phyloP scores from a whole-genome alignment of 1,140 invertebrate species.

The Palaemon carinicauda region DNA sequence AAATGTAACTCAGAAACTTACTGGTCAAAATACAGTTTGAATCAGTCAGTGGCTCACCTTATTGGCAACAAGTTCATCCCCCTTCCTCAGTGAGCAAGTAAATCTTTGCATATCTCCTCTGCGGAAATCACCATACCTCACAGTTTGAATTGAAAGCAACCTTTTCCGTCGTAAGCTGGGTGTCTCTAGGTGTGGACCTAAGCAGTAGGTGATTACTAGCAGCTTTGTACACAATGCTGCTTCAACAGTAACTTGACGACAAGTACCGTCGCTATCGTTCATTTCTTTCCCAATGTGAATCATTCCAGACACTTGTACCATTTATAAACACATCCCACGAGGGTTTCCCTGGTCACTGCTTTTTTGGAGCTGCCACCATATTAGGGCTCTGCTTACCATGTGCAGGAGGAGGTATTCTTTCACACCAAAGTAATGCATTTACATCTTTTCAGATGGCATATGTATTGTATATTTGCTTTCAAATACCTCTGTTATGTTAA shows the following conservation, averaged over 20 bases:
- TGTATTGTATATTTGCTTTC: constrained; percentile 47
- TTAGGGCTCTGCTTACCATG: constrained; percentile 29
- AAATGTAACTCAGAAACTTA: too few relatives aligned
- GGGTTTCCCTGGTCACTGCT: constrained; percentile 10
- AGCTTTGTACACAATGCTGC: too few relatives aligned
- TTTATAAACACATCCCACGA: constrained; percentile 4
- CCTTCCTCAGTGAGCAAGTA: too few relatives aligned
- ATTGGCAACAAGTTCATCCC: too few relatives aligned
- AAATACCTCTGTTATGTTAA: constrained; percentile 38
- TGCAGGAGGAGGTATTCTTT: constrained; percentile 19
- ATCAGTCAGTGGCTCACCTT: too few relatives aligned
- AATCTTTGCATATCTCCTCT: too few relatives aligned
- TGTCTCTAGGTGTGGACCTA: not conserved
- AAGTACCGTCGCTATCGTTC: not conserved
- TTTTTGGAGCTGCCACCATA: not conserved
- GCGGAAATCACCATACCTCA: too few relatives aligned
- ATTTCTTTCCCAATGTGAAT: not conserved
- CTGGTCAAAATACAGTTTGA: too few relatives aligned
- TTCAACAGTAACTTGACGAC: not conserved
- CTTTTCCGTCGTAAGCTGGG: too few relatives aligned
- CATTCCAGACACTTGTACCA: not conserved
- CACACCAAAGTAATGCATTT: constrained; percentile 47
- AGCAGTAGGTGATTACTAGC: not conserved
- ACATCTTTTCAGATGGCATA: constrained; percentile 30
- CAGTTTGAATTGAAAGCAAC: too few relatives aligned